phyloP scores from a whole-genome alignment of 2,113 vertebrate genomes.

The sheep (Ovis aries) region DNA sequence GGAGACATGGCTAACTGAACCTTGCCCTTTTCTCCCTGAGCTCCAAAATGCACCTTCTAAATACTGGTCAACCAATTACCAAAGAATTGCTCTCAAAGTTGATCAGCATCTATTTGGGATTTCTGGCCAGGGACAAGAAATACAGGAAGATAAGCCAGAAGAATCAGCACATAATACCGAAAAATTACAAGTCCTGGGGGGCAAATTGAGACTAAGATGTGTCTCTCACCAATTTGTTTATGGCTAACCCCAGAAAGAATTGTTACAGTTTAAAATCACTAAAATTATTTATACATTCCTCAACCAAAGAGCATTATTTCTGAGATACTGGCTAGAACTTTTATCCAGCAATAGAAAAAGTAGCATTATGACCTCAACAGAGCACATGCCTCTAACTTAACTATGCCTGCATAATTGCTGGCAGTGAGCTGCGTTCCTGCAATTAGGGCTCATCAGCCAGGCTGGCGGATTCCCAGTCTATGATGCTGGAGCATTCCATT shows the following conservation, averaged over 20 bases:
- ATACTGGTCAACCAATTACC: background rate
- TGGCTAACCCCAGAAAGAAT: background rate
- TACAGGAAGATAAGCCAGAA: background rate
- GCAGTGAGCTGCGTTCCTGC: constrained; percentile 32
- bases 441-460: constrained; percentile 42
- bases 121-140: background rate
- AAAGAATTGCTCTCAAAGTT: background rate
- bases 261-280: background rate
- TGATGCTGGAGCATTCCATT: background rate
- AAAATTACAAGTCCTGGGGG: background rate
- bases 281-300: background rate
- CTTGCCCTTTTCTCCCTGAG: background rate
- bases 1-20: background rate
- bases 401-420: constrained; percentile 33
- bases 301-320: background rate
- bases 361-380: background rate
- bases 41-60: background rate
- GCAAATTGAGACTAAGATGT: background rate
- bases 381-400: constrained; percentile 4
- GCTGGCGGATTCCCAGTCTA: constrained; percentile 30
- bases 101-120: background rate
- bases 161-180: background rate
- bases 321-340: background rate
- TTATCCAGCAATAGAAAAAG: background rate
- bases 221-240: background rate